Evolutionary conservation across 2,888 invertebrate species (phyloP).

Genomic region (Allolobophora icterica): DNA sequence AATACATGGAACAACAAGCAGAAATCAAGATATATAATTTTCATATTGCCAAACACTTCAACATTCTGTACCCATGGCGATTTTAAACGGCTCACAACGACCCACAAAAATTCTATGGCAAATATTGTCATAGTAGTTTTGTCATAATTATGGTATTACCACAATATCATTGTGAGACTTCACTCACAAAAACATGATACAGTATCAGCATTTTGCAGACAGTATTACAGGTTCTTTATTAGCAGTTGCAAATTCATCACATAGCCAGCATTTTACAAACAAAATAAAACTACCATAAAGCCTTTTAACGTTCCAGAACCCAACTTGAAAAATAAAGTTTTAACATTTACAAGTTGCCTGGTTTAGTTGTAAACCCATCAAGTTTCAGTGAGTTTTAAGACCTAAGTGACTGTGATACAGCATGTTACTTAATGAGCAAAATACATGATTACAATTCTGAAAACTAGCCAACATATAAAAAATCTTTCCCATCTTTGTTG

Average conservation of each 20-base stretch:
- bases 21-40: conserved; percentile 22
- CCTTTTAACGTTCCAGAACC: neutral
- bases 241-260: neutral
- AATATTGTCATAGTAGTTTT: conserved; percentile 10
- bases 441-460: neutral
- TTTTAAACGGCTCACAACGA: neutral
- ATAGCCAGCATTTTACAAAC: neutral
- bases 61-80: neutral
- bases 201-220: neutral
- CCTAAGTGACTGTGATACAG: neutral
- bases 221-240: neutral
- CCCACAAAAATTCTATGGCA: conserved; percentile 9
- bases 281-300: neutral
- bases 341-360: neutral
- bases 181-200: neutral
- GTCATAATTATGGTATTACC: neutral
- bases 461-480: conserved; percentile 1
- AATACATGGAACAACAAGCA: neutral
- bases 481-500: conserved; percentile 3
- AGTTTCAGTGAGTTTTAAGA: neutral
- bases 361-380: neutral
- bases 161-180: neutral
- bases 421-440: neutral
- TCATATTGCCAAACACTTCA: conserved; percentile 14
- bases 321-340: neutral